Evolutionary conservation across 2,797 vertebrate species (phyloP), one percentile per base, ranked within the genome.

Genomic region (Sebastes nivosus): DNA sequence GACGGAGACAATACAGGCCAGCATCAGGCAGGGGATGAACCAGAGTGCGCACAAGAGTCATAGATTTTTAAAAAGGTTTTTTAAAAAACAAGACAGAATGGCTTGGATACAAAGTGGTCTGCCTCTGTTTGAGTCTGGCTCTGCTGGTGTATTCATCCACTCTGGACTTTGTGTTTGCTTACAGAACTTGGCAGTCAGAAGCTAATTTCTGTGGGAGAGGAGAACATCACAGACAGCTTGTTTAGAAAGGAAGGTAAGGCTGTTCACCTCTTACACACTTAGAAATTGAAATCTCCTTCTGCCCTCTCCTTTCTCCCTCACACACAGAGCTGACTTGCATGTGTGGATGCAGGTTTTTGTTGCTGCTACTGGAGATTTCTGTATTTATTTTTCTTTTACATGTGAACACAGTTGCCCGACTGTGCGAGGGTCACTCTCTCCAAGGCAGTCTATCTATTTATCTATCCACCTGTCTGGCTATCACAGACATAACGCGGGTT

Each of bases 201-300:
- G 72, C 85, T 70, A 79, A 72, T 80, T 82, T 84, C 77, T 75
- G 72, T 74, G 70, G 80, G 72, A 85, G 81, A 79, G 59, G 76
- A 89, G 87, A 83, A 88, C 76, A 83, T 85, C 84, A 84, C 78
- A 81, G 73, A 70, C 68, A 54, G 67, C 81, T 87, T 80, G 81
- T 89, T 82, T 75, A 70, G 65, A 82, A 79, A 79, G 63, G 42
- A 88, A 91, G 90, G 92, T 93, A 90, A 88, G 90, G 67, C 77
- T 86, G 52, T 63, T 87, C 65, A 54, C 73, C 74, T 76, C 77
- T 61, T 63, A 69, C 72, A 66, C 71, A 25, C n/a, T 72, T 38
- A 70, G 36, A 72, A 72, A 60, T 14, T 32, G n/a, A 89, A 72
- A 58, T 70, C 32, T 38, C 22, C n/a, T 5, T 70, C 55, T 71